A percentile compares a stretch with the other conserved stretches of the same genome.
Evolutionary conservation across 2,797 vertebrate species (phyloP).

Genomic region (Prionace glauca): DNA sequence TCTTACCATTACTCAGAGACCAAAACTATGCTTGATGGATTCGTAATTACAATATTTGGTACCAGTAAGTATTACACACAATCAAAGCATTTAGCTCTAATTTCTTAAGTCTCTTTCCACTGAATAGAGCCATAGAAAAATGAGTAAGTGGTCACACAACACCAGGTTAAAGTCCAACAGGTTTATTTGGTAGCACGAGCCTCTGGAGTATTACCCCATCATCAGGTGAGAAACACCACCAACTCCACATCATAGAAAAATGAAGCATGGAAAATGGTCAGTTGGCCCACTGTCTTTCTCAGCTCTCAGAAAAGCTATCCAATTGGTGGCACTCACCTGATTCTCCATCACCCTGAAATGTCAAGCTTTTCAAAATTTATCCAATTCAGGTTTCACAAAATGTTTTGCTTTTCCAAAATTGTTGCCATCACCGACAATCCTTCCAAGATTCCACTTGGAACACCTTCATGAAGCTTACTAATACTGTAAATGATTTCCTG

Average conservation of each 20-base stretch:
- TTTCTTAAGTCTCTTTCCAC: background rate
- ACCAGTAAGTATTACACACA: background rate
- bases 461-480: background rate
- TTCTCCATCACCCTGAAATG: background rate
- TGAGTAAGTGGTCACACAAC: too few species aligned
- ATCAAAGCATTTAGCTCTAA: background rate
- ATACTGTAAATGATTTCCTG: background rate
- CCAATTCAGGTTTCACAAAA: background rate
- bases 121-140: background rate
- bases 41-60: background rate
- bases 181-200: too few species aligned
- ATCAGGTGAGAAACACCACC: too few species aligned
- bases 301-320: background rate
- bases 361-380: background rate
- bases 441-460: background rate
- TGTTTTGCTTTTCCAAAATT: background rate
- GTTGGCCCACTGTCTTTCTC: background rate
- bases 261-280: background rate
- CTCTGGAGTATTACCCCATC: too few species aligned
- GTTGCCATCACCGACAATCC: background rate
- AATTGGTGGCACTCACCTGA: background rate
- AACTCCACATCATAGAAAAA: background rate
- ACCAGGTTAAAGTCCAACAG: too few species aligned
- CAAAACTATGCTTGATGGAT: background rate
- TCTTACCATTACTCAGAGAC: too few species aligned